Percentiles rank a stretch among this genome's conserved stretches.
Evolutionary conservation across 2,113 vertebrate species (phyloP).

Genomic region (Tragelaphus strepsiceros): DNA sequence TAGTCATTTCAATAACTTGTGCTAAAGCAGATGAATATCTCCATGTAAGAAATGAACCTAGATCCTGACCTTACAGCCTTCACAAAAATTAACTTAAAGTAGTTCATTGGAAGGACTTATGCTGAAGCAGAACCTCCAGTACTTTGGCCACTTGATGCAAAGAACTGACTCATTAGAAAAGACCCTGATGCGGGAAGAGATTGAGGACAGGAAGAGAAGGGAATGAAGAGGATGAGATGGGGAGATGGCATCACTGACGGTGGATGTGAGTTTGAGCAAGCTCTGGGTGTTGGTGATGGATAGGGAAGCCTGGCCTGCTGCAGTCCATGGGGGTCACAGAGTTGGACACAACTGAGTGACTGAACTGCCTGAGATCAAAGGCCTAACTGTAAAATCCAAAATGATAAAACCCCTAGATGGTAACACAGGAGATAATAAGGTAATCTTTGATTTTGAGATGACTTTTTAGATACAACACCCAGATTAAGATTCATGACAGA

Average conservation of each 20-base stretch:
- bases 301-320: not conserved
- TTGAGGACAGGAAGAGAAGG: not conserved
- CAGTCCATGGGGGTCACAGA: not conserved
- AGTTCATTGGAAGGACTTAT: not conserved
- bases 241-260: not conserved
- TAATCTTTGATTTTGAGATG: not conserved
- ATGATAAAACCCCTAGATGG: not conserved
- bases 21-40: not conserved
- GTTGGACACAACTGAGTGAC: fast-evolving
- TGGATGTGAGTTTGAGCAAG: not conserved
- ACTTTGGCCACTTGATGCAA: not conserved
- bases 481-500: not conserved
- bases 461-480: not conserved
- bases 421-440: not conserved
- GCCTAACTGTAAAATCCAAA: not conserved
- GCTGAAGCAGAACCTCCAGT: not conserved
- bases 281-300: not conserved
- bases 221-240: not conserved
- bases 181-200: not conserved
- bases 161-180: not conserved
- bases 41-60: not conserved
- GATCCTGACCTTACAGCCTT: not conserved
- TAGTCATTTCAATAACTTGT: not conserved
- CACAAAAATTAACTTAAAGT: not conserved
- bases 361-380: not conserved